Evolutionary conservation across 1,140 invertebrate genomes (phyloP).

Genomic region (Subanguina moxae): DNA sequence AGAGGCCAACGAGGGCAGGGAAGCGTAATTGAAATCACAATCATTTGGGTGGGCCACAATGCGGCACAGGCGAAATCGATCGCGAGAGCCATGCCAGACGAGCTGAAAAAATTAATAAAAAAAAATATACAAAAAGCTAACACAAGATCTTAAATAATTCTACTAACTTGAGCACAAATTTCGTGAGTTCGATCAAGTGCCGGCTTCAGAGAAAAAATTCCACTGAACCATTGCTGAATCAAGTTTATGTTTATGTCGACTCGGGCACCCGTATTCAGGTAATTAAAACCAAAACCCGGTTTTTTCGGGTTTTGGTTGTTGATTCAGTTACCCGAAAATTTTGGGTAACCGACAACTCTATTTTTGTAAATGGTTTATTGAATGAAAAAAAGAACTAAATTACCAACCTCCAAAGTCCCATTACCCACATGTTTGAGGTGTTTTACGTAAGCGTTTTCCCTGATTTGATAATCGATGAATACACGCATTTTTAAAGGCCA

Average conservation of each 20-base stretch:
- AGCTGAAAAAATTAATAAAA: conserved; percentile 4
- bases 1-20: too few relatives aligned
- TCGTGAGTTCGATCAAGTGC: conserved; percentile 3
- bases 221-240: conserved; percentile 11
- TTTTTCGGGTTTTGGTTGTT: too few relatives aligned
- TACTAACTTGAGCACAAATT: conserved; percentile 11
- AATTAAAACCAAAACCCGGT: too few relatives aligned
- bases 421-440: conserved; percentile 26
- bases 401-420: conserved; percentile 15
- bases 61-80: background rate
- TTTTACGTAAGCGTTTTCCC: conserved; percentile 37
- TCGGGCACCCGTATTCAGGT: too few relatives aligned
- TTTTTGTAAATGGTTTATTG: too few relatives aligned
- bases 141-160: background rate
- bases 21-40: background rate
- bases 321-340: too few relatives aligned
- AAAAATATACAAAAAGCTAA: background rate
- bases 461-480: conserved; percentile 19
- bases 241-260: too few relatives aligned
- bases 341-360: too few relatives aligned
- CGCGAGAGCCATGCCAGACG: background rate
- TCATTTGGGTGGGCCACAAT: background rate
- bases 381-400: too few relatives aligned
- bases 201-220: conserved; percentile 2
- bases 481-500: conserved; percentile 19